Percentiles rank a stretch among this genome's conserved stretches.
Evolutionary conservation across 1,140 invertebrate genomes (phyloP).

Genomic region (Anoplophora glabripennis): DNA sequence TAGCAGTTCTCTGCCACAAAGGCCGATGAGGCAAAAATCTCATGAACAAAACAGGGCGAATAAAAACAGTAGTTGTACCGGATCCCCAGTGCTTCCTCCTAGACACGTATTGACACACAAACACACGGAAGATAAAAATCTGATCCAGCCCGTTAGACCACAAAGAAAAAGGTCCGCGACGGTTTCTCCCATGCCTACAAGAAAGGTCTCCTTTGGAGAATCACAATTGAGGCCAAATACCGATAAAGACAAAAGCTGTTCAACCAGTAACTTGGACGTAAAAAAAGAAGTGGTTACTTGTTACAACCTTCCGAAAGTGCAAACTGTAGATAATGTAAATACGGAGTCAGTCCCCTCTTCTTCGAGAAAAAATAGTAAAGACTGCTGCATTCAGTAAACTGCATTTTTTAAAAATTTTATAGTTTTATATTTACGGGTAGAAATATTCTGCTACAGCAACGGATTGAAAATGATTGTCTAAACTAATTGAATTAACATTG

Average conservation of each 20-base stretch:
- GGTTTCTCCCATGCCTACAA: slow-evolving; percentile 25
- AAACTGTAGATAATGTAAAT: slow-evolving; percentile 15
- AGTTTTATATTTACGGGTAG: slow-evolving; percentile 22
- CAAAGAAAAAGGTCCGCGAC: slow-evolving; percentile 28
- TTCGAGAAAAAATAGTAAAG: slow-evolving; percentile 21
- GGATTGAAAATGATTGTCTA: slow-evolving; percentile 23
- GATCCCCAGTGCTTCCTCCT: slow-evolving; percentile 18
- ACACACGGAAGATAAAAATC: slow-evolving; percentile 18
- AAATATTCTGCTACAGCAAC: slow-evolving; percentile 28
- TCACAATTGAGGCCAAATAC: not conserved
- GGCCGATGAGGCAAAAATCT: slow-evolving; percentile 5
- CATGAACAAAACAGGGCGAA: not conserved
- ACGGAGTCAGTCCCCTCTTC: slow-evolving; percentile 1
- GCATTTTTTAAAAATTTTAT: slow-evolving; percentile 8
- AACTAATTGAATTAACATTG: slow-evolving; percentile 15
- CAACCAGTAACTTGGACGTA: slow-evolving; percentile 20
- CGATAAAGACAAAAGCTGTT: slow-evolving; percentile 18
- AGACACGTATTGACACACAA: slow-evolving; percentile 28
- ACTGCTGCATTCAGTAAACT: slow-evolving; percentile 38
- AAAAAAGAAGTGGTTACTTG: slow-evolving; percentile 31
- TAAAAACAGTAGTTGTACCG: not conserved
- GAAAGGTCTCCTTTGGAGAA: slow-evolving; percentile 10
- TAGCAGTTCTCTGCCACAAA: not conserved
- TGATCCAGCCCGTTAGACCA: slow-evolving; percentile 24
- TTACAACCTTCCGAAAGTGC: slow-evolving; percentile 26